phyloP scores from a whole-genome alignment of 2,888 invertebrate genomes.

The Molorchus minor region DNA sequence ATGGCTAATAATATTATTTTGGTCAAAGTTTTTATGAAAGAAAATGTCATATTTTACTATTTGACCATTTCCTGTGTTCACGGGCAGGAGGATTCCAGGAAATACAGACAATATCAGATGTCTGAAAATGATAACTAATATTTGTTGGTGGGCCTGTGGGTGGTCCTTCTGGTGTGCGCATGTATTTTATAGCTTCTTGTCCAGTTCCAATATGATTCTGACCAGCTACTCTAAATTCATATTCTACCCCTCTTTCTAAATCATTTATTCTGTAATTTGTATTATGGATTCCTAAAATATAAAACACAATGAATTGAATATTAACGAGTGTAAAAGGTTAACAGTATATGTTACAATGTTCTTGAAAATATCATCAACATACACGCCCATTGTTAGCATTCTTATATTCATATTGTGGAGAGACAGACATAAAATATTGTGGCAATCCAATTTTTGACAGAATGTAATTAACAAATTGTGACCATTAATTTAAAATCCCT shows the following conservation, averaged over 20 bases:
- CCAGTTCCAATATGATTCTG: slow-evolving; percentile 95
- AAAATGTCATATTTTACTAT: slow-evolving; percentile 93
- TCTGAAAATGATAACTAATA: slow-evolving; percentile 86
- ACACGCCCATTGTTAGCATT: too few relatives aligned
- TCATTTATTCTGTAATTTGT: slow-evolving; percentile 79
- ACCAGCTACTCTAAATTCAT: slow-evolving; percentile 96
- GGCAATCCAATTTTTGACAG: too few relatives aligned
- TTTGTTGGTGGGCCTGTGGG: slow-evolving; percentile 90
- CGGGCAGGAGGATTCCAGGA: slow-evolving; percentile 88
- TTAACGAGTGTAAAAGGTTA: too few relatives aligned
- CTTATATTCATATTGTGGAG: too few relatives aligned
- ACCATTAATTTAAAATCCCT: too few relatives aligned
- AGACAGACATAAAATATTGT: too few relatives aligned
- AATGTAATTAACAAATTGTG: too few relatives aligned
- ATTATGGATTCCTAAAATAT: slow-evolving; percentile 66
- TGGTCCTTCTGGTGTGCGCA: slow-evolving; percentile 93
- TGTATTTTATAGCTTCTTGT: slow-evolving; percentile 90
- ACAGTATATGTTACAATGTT: too few relatives aligned
- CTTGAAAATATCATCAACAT: too few relatives aligned
- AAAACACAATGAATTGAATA: slow-evolving; percentile 9
- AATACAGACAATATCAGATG: slow-evolving; percentile 90
- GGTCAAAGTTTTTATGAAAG: slow-evolving; percentile 89
- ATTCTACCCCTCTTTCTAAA: slow-evolving; percentile 91
- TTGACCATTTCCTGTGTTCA: slow-evolving; percentile 91
- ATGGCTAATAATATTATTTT: slow-evolving; percentile 78